Evolutionary conservation across 2,113 vertebrate species (phyloP).

Genomic region (Natator depressus): DNA sequence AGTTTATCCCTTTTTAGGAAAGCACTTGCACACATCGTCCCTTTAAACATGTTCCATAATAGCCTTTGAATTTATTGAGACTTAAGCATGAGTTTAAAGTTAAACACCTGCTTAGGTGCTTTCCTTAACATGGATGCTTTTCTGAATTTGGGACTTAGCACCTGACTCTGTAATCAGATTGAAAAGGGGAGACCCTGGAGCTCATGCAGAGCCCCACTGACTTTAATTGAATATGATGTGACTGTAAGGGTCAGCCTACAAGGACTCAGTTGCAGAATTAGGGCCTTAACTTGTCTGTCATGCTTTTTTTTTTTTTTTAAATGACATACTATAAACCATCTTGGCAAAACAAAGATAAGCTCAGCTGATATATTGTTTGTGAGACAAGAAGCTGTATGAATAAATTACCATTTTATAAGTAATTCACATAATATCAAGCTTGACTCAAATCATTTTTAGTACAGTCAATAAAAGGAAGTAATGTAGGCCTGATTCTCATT

Average conservation of each 20-base stretch:
- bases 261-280: not conserved
- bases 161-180: not conserved
- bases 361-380: not conserved
- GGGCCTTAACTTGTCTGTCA: not conserved
- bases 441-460: not conserved
- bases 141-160: not conserved
- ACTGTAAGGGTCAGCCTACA: not conserved
- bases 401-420: not conserved
- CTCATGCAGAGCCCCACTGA: not conserved
- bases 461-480: not conserved
- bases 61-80: not conserved
- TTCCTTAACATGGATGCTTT: not conserved
- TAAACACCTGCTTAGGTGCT: not conserved
- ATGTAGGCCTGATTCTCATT: not conserved
- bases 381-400: constrained; percentile 5
- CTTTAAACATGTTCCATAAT: not conserved
- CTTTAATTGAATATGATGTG: not conserved
- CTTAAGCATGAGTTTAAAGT: not conserved
- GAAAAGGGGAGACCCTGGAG: not conserved
- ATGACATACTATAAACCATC: not conserved
- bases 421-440: not conserved
- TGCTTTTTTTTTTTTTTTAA: not conserved
- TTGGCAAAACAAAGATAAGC: constrained; percentile 1
- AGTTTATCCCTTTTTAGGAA: not conserved
- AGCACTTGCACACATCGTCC: not conserved